Evolutionary conservation across 2,888 invertebrate species (phyloP), one percentile per base, ranked within the genome.

Genomic region (Germaria angustata): DNA sequence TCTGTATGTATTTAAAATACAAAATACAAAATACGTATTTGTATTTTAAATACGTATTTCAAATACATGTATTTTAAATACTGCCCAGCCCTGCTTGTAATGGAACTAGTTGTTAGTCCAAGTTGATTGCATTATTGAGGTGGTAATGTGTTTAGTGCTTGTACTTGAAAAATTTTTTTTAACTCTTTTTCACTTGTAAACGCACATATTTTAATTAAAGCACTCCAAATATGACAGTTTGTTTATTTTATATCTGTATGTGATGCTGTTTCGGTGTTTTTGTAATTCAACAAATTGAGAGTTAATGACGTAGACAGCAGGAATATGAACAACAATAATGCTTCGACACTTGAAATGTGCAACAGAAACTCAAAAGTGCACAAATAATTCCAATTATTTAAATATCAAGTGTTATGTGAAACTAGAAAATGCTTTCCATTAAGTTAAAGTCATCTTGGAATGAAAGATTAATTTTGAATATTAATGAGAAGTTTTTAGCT

Each of bases 121-220:
- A 65, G 49, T 61, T 73, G 49, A 39, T 39, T 71, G 61, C 63
- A 81, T 28, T 51, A 53, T 59, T 22, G 75, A 76, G 76, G 76
- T 76, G 76, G 65, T 66, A 76, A 81, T 81, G 81, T 71, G 71
- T 76, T 80, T 46, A 61, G 34, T 53, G 53, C 20, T 22, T 71
- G 13, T 22, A 13, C 8, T 15, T 49, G 1, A 0, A 6, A 11
- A 49, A 9, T 49, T 13, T 32, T n/a, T 46, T 0, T 13, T 17
- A 11, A 15, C 15, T 32, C 53, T 32, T 66, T 1, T 36, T 57
- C n/a, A 13, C 2, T 11, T 24, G 15, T 22, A 55, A 41, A 22
- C 11, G 7, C 24, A 46, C 6, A 44, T 41, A n/a, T 44, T 71
- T 22, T 20, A 13, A 46, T 44, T 11, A 36, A 53, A 55, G 13